These are phyloP conservation scores for Paraescarpia echinospica DNA, from an alignment of 1,140 invertebrate species.

Conservation along the genomic window DNA sequence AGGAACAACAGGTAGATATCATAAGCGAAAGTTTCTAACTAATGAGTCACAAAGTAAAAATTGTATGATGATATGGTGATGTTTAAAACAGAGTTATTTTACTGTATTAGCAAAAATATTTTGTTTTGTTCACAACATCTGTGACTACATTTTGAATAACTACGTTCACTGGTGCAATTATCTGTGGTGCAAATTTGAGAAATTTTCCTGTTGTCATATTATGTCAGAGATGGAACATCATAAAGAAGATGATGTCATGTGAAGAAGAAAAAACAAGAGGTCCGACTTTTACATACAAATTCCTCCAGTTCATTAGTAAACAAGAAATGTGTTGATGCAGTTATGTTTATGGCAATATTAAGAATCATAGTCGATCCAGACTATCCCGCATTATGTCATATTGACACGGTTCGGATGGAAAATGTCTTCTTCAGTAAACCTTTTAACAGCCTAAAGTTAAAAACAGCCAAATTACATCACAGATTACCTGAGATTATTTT, in stretches of 20 bases:
- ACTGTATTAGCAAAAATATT: background rate
- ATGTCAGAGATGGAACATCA: background rate
- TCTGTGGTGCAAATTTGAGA: background rate
- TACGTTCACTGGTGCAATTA: background rate
- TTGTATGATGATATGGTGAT: too few relatives aligned
- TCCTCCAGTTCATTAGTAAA: background rate
- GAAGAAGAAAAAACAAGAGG: background rate
- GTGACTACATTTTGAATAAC: background rate
- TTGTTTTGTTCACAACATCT: background rate
- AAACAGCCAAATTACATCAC: background rate
- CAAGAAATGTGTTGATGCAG: background rate
- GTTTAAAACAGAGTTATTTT: too few relatives aligned
- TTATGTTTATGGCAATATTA: background rate
- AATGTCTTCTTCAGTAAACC: background rate
- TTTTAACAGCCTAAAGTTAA: background rate
- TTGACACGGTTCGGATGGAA: background rate
- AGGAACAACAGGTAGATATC: background rate
- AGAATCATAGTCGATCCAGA: background rate
- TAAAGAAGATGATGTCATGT: background rate
- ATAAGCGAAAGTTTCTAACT: background rate
- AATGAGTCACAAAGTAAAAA: too few relatives aligned
- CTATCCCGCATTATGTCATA: too few relatives aligned
- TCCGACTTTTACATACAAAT: background rate
- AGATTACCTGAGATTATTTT: background rate
- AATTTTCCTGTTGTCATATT: conserved; percentile 13